Percentiles rank a stretch among this genome's conserved stretches.
phyloP scores from a whole-genome alignment of 2,797 vertebrate species.

The Psittacula echo region DNA sequence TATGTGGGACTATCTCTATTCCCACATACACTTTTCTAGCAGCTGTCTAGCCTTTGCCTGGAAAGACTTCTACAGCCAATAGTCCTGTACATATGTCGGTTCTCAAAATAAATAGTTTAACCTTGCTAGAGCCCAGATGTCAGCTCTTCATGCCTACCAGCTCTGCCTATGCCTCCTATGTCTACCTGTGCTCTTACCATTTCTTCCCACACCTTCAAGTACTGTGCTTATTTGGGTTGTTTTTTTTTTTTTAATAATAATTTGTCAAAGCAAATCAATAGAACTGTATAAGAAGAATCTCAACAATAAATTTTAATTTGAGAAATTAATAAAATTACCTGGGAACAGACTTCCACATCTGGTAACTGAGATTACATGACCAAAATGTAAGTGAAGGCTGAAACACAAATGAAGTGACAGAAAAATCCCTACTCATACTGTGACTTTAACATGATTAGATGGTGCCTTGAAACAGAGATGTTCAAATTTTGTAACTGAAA shows the following conservation, averaged over 20 bases:
- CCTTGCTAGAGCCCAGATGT: neutral
- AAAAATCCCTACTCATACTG: neutral
- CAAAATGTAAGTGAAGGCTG: neutral
- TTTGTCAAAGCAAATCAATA: neutral
- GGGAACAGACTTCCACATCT: neutral
- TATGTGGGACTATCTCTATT: rapidly evolving
- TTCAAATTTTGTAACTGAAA: neutral
- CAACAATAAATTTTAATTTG: neutral
- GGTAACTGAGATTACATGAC: neutral
- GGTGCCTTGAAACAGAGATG: neutral
- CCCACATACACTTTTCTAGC: neutral
- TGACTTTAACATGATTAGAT: neutral
- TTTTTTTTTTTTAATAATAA: neutral
- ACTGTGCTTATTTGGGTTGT: neutral
- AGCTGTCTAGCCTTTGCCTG: neutral
- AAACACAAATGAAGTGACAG: neutral
- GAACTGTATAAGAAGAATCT: neutral
- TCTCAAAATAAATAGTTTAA: neutral
- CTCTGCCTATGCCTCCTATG: neutral
- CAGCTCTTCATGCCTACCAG: neutral
- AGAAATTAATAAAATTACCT: neutral
- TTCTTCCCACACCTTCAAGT: neutral
- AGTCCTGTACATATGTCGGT: neutral
- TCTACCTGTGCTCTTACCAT: neutral
- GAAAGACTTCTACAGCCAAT: neutral